Conservation (phyloP, 2,113 vertebrate species). For the Grus americana region DNA sequence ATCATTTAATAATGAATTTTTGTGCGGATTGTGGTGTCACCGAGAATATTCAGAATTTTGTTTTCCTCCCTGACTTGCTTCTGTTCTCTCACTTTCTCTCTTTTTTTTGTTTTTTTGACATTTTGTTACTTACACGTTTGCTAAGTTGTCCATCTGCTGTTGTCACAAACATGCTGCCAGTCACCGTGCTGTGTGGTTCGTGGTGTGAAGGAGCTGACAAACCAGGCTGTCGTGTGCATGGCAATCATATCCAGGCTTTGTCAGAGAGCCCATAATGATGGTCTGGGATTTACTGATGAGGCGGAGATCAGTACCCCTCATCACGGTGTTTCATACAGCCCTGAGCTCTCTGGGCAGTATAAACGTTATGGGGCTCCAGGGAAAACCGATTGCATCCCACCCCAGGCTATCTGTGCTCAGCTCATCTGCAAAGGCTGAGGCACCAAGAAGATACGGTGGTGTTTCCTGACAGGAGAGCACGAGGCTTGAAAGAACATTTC, state of each 20-base stretch:
- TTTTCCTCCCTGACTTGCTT: neutral
- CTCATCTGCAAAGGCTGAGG: slow-evolving; percentile 1
- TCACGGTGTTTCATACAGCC: neutral
- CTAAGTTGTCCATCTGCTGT: slow-evolving; percentile 52
- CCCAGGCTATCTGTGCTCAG: neutral
- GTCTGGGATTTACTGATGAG: neutral
- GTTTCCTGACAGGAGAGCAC: neutral
- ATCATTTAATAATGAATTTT: neutral
- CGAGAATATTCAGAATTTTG: neutral
- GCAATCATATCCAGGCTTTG: neutral
- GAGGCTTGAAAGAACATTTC: neutral
- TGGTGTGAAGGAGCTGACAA: slow-evolving; percentile 7
- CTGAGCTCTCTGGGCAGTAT: neutral
- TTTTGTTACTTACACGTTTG: slow-evolving; percentile 6
- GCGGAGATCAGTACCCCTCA: neutral
- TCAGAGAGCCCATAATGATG: neutral
- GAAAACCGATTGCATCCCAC: neutral
- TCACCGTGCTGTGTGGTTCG: neutral
- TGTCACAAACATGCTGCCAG: slow-evolving; percentile 4
- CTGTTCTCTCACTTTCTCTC: neutral
- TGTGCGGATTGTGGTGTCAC: neutral
- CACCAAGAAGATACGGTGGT: neutral
- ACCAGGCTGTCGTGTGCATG: neutral
- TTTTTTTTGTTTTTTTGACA: neutral
- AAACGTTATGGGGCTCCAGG: neutral